phyloP scores from a whole-genome alignment of 2,888 invertebrate genomes.

The Cataglyphis altisquamis region DNA sequence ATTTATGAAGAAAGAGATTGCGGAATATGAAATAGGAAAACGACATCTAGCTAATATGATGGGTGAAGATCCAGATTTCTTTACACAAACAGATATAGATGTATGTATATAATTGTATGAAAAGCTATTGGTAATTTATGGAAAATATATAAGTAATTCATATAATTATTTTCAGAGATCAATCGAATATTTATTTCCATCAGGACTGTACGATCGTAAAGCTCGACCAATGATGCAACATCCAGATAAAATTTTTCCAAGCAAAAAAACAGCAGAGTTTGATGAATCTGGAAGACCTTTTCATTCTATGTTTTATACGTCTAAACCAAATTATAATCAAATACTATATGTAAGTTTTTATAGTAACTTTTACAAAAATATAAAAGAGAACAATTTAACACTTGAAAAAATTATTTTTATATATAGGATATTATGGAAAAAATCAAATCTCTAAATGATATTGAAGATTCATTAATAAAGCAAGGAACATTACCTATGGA shows the following conservation, averaged over 20 bases:
- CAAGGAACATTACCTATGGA: conserved; percentile 89
- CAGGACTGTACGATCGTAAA: conserved; percentile 94
- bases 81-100: conserved; percentile 95
- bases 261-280: conserved; percentile 95
- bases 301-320: conserved; percentile 97
- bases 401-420: conserved; percentile 60
- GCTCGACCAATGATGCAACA: conserved; percentile 97
- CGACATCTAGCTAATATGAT: conserved; percentile 99
- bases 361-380: not conserved
- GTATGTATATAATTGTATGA: conserved; percentile 90
- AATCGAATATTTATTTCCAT: conserved; percentile 98
- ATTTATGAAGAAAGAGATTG: conserved; percentile 92
- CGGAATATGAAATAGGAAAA: conserved; percentile 96
- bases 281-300: conserved; percentile 96
- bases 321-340: conserved; percentile 94
- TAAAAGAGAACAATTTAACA: not conserved
- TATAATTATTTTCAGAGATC: conserved; percentile 89
- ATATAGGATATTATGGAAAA: conserved; percentile 90
- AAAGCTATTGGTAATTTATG: not conserved
- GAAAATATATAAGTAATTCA: conserved; percentile 9
- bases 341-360: conserved; percentile 91
- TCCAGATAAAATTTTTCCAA: conserved; percentile 95
- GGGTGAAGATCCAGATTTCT: conserved; percentile 96
- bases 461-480: conserved; percentile 91
- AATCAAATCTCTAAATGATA: conserved; percentile 89